phyloP scores from a whole-genome alignment of 2,113 vertebrate genomes.

The Bos taurus region ARS-UCD2.0 NC_037346.1:51131001-51131500 shows the following conservation, averaged over 20 bases:
- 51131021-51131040: background rate
- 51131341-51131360: background rate
- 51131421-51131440: fast-evolving
- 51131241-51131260: slow-evolving; percentile 82
- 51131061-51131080: background rate
- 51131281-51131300: fast-evolving
- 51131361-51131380: background rate
- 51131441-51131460: background rate
- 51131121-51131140: background rate
- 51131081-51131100: fast-evolving
- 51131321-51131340: background rate
- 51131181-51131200: slow-evolving; percentile 96
- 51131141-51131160: background rate
- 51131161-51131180: slow-evolving; percentile 86
- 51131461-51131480: fast-evolving
- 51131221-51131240: slow-evolving; percentile 98
- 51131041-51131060: too few species aligned
- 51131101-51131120: fast-evolving
- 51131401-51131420: fast-evolving
- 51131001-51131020: background rate
- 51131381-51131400: background rate
- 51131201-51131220: slow-evolving; percentile 97
- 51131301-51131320: fast-evolving
- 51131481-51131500: fast-evolving
- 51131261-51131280: fast-evolving